phyloP scores from a whole-genome alignment of 2,888 invertebrate species.

The Emmelina monodactyla region DNA sequence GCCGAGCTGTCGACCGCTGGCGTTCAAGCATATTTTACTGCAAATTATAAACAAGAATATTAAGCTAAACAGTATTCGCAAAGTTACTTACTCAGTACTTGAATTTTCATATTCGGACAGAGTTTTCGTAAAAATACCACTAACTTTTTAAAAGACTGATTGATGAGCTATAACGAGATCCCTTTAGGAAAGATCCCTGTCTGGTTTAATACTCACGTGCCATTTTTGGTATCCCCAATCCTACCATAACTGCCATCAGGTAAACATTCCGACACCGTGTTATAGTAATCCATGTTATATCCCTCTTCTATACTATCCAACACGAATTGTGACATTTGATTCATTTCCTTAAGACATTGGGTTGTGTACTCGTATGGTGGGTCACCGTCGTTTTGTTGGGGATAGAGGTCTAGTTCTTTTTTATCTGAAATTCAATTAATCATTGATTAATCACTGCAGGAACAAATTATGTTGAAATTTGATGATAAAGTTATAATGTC shows the following conservation, averaged over 20 bases:
- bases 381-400: conserved; percentile 24
- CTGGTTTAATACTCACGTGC: conserved; percentile 45
- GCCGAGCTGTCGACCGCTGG: conserved; percentile 58
- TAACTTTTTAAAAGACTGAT: too few species aligned
- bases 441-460: too few species aligned
- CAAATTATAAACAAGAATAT: too few species aligned
- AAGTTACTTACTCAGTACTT: too few species aligned
- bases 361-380: conserved; percentile 42
- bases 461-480: too few species aligned
- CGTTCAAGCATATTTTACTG: conserved; percentile 68
- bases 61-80: too few species aligned
- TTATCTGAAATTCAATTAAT: conserved; percentile 29
- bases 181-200: too few species aligned
- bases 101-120: too few species aligned
- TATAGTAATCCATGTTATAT: conserved; percentile 36
- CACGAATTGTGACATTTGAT: conserved; percentile 23
- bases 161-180: too few species aligned
- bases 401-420: conserved; percentile 30
- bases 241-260: conserved; percentile 46
- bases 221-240: conserved; percentile 22
- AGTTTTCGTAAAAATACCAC: too few species aligned
- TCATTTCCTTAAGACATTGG: conserved; percentile 31
- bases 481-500: too few species aligned
- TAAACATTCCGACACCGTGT: conserved; percentile 26
- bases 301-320: conserved; percentile 32